A percentile compares a stretch with the other conserved stretches of the same genome.
Conservation (phyloP, 2,113 vertebrate species). For the Xiphophorus maculatus region DNA sequence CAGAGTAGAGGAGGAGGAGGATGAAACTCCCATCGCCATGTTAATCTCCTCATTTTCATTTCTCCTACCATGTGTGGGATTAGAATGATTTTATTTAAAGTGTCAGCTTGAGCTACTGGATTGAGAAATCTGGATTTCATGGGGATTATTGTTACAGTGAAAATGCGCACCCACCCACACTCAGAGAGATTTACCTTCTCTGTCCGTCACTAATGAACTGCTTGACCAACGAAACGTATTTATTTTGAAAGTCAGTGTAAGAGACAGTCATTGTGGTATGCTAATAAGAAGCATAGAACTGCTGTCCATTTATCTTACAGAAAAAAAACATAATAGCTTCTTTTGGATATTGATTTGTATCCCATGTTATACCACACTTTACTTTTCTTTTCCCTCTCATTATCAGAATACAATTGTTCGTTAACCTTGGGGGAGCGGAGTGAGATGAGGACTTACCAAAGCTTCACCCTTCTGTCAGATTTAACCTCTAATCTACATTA, state of each 20-base stretch:
- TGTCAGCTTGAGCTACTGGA: slow-evolving; percentile 97
- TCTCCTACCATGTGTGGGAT: slow-evolving; percentile 95
- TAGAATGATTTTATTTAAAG: slow-evolving; percentile 99
- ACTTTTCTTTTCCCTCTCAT: not conserved
- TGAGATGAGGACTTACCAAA: slow-evolving; percentile 64
- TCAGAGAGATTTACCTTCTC: slow-evolving; percentile 64
- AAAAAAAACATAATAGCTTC: not conserved
- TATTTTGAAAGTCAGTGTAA: slow-evolving; percentile 50
- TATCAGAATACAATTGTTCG: slow-evolving; percentile 7
- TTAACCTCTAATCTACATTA: slow-evolving; percentile 80
- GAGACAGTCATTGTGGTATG: slow-evolving; percentile 47
- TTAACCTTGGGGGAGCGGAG: slow-evolving; percentile 47
- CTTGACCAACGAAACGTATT: slow-evolving; percentile 72
- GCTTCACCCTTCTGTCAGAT: slow-evolving; percentile 70
- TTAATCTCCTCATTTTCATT: slow-evolving; percentile 94
- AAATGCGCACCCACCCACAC: slow-evolving; percentile 62
- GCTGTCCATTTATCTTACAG: not conserved
- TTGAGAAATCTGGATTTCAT: slow-evolving; percentile 98
- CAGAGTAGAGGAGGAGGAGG: slow-evolving; percentile 72
- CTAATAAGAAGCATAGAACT: not conserved
- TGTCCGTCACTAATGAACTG: slow-evolving; percentile 70
- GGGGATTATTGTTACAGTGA: slow-evolving; percentile 90
- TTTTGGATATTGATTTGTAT: not conserved
- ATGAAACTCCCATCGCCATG: slow-evolving; percentile 15
- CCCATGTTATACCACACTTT: not conserved